phyloP scores from a whole-genome alignment of 2,888 invertebrate species.

The Neoascia interrupta region DNA sequence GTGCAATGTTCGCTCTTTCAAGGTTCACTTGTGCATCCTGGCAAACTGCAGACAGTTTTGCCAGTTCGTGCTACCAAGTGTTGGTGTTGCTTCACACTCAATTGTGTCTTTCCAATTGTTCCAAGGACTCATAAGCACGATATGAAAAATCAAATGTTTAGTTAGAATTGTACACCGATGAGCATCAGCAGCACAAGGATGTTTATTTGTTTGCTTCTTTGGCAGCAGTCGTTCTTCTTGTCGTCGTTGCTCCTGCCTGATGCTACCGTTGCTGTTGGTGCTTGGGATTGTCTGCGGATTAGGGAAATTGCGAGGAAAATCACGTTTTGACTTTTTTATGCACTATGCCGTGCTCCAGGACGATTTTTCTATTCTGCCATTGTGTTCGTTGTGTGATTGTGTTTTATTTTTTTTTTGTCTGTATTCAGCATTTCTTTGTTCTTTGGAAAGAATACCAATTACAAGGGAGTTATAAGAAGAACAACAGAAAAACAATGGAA shows the following conservation, averaged over 20 bases:
- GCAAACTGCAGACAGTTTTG: neutral
- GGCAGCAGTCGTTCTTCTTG: neutral
- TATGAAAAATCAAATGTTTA: slow-evolving; percentile 57
- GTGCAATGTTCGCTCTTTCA: neutral
- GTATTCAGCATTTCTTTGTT: too few species aligned
- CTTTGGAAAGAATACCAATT: slow-evolving; percentile 56
- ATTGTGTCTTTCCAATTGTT: slow-evolving; percentile 28
- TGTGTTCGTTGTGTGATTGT: slow-evolving; percentile 18
- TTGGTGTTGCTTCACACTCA: slow-evolving; percentile 1
- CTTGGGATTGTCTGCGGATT: slow-evolving; percentile 50
- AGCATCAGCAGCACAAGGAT: slow-evolving; percentile 21
- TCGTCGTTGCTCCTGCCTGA: neutral
- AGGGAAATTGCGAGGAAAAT: slow-evolving; percentile 67
- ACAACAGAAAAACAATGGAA: slow-evolving; percentile 10
- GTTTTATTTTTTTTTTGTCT: slow-evolving; percentile 51
- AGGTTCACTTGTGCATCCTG: neutral
- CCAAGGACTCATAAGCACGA: slow-evolving; percentile 21
- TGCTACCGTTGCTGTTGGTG: neutral
- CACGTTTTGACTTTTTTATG: slow-evolving; percentile 63
- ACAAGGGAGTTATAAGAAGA: slow-evolving; percentile 36
- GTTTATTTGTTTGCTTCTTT: slow-evolving; percentile 52
- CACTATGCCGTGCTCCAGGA: slow-evolving; percentile 27
- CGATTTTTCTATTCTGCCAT: slow-evolving; percentile 48
- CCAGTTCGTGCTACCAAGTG: neutral
- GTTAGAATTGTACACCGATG: slow-evolving; percentile 36